Conservation (phyloP, 2,888 invertebrate genomes). For the Eristalis tenax region DNA sequence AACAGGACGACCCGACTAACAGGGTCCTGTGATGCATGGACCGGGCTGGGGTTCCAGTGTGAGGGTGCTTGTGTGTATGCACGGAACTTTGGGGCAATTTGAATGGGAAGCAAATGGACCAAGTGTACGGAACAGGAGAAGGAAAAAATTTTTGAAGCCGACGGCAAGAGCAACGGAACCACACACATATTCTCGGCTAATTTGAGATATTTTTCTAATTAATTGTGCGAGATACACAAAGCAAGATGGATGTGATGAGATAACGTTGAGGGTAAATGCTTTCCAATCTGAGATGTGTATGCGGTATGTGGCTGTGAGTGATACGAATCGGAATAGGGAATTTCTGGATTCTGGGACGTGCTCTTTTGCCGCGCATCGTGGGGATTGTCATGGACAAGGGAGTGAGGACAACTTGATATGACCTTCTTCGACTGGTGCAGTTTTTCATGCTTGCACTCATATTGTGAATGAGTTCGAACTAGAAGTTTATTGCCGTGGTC, state of each 20-base stretch:
- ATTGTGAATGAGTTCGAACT: too few species aligned
- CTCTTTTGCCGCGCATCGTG: neutral
- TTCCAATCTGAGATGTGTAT: neutral
- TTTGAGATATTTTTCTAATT: constrained; percentile 36
- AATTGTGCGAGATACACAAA: constrained; percentile 26
- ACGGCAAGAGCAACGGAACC: neutral
- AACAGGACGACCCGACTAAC: constrained; percentile 40
- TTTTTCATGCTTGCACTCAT: too few species aligned
- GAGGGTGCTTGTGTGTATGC: neutral
- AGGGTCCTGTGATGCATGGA: neutral
- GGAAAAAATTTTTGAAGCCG: neutral
- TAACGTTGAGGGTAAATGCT: neutral
- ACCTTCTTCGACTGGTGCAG: too few species aligned
- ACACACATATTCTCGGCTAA: neutral
- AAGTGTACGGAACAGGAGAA: neutral
- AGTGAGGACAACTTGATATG: neutral
- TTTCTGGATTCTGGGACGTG: neutral
- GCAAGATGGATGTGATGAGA: constrained; percentile 11
- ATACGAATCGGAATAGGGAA: neutral
- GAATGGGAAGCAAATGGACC: constrained; percentile 26
- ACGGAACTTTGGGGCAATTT: constrained; percentile 15
- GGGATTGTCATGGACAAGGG: neutral
- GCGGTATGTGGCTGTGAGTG: neutral
- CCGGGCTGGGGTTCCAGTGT: neutral
- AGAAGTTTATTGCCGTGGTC: too few species aligned